These are phyloP conservation scores for Drosophila barbarae DNA, from an alignment of 2,888 invertebrate species.

Conservation along the genomic window DNA sequence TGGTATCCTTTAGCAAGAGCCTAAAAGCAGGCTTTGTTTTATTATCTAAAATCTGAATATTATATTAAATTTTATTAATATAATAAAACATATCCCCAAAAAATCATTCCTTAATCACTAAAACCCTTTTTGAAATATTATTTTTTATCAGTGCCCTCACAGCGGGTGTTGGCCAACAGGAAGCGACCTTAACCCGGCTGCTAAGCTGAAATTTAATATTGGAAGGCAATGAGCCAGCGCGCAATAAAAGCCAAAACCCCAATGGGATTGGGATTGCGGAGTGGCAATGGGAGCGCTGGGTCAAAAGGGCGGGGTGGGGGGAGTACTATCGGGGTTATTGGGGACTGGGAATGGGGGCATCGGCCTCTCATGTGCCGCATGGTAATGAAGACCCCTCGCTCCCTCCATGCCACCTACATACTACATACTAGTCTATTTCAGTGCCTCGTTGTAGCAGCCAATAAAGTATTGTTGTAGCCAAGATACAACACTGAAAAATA, in stretches of 20 bases:
- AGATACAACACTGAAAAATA: constrained; percentile 15
- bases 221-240: constrained; percentile 70
- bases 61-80: not conserved
- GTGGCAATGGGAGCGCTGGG: constrained; percentile 7
- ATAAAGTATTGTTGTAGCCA: constrained; percentile 50
- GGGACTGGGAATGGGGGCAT: constrained; percentile 24
- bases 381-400: constrained; percentile 35
- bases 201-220: constrained; percentile 71
- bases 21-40: no score
- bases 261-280: constrained; percentile 35
- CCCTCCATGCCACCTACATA: constrained; percentile 3
- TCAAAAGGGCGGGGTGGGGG: not conserved
- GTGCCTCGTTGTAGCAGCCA: constrained; percentile 50
- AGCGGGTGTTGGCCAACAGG: constrained; percentile 14
- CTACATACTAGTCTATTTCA: constrained; percentile 35
- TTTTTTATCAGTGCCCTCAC: constrained; percentile 3
- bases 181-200: constrained; percentile 61
- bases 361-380: constrained; percentile 45
- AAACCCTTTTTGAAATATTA: no score
- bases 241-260: constrained; percentile 67
- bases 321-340: not conserved
- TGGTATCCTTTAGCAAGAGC: no score
- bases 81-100: not conserved
- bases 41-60: no score
- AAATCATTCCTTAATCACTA: no score